Evolutionary conservation across 2,797 vertebrate genomes (phyloP).

Genomic region (Myotis pilosus): DNA sequence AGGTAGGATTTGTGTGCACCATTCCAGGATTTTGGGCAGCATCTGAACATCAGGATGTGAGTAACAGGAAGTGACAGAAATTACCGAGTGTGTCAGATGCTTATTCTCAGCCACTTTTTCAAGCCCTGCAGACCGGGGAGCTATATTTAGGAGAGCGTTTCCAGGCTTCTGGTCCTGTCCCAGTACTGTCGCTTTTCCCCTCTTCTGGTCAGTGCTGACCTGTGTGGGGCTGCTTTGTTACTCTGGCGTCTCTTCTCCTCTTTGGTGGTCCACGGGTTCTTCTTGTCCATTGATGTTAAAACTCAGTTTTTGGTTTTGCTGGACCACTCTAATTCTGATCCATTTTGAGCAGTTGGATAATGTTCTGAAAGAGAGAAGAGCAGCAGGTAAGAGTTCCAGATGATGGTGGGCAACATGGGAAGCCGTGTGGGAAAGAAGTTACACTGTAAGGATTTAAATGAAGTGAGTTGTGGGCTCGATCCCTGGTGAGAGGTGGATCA

Average conservation of each 20-base stretch:
- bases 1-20: conserved; percentile 44
- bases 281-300: neutral
- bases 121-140: conserved; percentile 52
- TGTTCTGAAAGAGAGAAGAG: conserved; percentile 25
- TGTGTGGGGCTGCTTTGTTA: neutral
- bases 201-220: conserved; percentile 57
- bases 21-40: conserved; percentile 57
- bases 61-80: conserved; percentile 83
- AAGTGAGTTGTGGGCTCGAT: no score
- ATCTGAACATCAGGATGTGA: conserved; percentile 83
- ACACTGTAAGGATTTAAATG: neutral
- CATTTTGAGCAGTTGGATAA: conserved; percentile 53
- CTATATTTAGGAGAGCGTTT: conserved; percentile 80
- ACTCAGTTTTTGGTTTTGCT: neutral
- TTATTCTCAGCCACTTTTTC: conserved; percentile 71
- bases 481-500: no score
- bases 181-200: neutral
- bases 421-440: neutral
- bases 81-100: conserved; percentile 69
- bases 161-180: neutral
- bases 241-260: conserved; percentile 59
- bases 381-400: conserved; percentile 48
- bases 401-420: neutral
- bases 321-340: conserved; percentile 42
- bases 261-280: conserved; percentile 20